phyloP scores from a whole-genome alignment of 2,113 vertebrate species.

The Panthera uncia region DNA sequence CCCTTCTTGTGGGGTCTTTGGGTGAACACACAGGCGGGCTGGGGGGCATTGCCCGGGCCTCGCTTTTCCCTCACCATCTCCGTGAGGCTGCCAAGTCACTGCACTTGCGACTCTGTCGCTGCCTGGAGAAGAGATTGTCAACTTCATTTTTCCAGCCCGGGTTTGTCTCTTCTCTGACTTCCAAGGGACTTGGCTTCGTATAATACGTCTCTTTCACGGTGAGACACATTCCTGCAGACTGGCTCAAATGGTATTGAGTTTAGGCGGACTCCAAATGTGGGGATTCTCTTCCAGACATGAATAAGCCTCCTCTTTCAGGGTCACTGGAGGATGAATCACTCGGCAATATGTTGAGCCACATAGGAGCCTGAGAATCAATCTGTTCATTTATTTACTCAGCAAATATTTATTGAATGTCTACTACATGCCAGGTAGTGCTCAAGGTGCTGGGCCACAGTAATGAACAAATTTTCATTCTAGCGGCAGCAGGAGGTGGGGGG shows the following conservation, averaged over 20 bases:
- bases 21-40: not conserved
- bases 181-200: not conserved
- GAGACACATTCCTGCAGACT: constrained; percentile 60
- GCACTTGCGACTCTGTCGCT: not conserved
- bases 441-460: not conserved
- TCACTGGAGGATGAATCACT: constrained; percentile 42
- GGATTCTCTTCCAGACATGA: constrained; percentile 53
- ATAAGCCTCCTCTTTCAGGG: constrained; percentile 19
- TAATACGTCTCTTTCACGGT: constrained; percentile 60
- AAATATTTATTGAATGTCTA: constrained; percentile 8
- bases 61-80: not conserved
- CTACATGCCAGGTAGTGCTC: not conserved
- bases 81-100: not conserved
- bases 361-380: not conserved
- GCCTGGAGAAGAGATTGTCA: constrained; percentile 11
- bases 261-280: not conserved
- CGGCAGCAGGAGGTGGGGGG: not conserved
- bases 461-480: not conserved
- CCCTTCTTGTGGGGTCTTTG: not conserved
- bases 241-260: not conserved
- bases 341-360: not conserved
- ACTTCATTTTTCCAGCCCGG: constrained; percentile 43
- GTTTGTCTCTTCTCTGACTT: constrained; percentile 55
- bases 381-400: constrained; percentile 8
- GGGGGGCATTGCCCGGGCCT: accelerated